Conservation (phyloP, 2,888 invertebrate species). For the Clanis bilineata region DNA sequence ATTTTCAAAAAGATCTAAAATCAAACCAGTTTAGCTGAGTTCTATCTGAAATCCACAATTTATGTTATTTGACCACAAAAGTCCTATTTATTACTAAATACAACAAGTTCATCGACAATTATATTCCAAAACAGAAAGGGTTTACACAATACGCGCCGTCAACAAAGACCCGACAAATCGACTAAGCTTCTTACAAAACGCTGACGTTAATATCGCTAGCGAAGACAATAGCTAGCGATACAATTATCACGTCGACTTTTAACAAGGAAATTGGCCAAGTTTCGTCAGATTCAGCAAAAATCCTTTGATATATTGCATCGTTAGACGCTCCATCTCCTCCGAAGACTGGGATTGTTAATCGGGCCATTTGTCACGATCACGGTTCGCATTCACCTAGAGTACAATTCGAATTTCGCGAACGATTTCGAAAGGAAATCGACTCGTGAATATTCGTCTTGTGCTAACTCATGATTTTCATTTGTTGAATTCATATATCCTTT, state of each 20-base stretch:
- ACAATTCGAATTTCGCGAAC: constrained; percentile 67
- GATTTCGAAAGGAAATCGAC: constrained; percentile 57
- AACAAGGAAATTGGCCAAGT: constrained; percentile 63
- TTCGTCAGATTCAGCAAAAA: constrained; percentile 68
- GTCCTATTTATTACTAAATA: not conserved
- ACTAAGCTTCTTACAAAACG: constrained; percentile 11
- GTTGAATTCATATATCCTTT: constrained; percentile 24
- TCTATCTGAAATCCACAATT: not conserved
- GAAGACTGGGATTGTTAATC: constrained; percentile 74
- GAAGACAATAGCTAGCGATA: constrained; percentile 12
- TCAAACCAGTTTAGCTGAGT: no score
- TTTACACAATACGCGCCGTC: not conserved
- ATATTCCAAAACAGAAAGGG: not conserved
- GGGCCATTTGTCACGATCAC: constrained; percentile 77
- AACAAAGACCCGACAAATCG: not conserved
- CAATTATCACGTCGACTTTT: constrained; percentile 43
- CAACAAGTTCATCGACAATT: not conserved
- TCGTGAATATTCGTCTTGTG: constrained; percentile 36
- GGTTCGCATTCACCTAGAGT: constrained; percentile 66
- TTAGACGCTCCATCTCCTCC: constrained; percentile 76
- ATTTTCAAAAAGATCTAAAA: no score
- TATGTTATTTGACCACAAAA: not conserved
- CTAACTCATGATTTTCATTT: constrained; percentile 36
- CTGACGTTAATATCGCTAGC: not conserved
- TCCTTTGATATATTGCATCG: constrained; percentile 80